Evolutionary conservation across 2,888 invertebrate species (phyloP).

Genomic region (Xanthostigma xanthostigma): DNA sequence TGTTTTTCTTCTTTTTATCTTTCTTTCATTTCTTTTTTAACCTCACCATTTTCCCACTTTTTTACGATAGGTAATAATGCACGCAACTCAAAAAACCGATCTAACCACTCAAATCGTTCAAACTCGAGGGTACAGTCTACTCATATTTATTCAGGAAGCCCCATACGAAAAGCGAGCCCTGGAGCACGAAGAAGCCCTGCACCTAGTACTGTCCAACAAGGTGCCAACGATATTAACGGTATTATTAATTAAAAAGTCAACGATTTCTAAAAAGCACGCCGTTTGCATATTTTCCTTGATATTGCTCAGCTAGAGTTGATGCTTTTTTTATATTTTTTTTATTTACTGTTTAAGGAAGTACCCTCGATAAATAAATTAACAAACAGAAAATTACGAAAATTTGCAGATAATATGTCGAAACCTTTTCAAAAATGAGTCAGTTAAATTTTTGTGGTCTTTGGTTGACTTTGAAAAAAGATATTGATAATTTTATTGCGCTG

Average conservation of each 20-base stretch:
- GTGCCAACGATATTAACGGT: constrained; percentile 2
- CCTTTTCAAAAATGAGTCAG: no score
- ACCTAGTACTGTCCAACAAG: constrained; percentile 20
- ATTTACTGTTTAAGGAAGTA: no score
- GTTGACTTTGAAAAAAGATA: no score
- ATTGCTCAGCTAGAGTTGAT: no score
- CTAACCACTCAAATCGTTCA: constrained; percentile 2
- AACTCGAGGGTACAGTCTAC: constrained; percentile 1
- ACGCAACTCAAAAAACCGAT: constrained; percentile 2
- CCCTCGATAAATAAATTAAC: no score
- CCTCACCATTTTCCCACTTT: background rate
- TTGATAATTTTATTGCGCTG: no score
- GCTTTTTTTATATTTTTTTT: no score
- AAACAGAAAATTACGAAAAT: no score
- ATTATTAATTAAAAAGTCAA: background rate
- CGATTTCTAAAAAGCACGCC: no score
- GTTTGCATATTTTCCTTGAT: no score
- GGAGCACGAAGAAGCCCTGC: background rate
- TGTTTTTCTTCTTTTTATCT: background rate
- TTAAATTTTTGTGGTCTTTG: no score
- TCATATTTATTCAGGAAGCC: constrained; percentile 1
- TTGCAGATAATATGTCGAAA: no score
- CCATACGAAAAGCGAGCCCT: constrained; percentile 3
- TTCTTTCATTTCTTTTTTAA: background rate
- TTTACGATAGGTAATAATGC: constrained; percentile 2